Percentiles rank a stretch among this genome's conserved stretches.
Conservation (phyloP, 2,888 invertebrate species). For the Drosophila emarginata region DNA sequence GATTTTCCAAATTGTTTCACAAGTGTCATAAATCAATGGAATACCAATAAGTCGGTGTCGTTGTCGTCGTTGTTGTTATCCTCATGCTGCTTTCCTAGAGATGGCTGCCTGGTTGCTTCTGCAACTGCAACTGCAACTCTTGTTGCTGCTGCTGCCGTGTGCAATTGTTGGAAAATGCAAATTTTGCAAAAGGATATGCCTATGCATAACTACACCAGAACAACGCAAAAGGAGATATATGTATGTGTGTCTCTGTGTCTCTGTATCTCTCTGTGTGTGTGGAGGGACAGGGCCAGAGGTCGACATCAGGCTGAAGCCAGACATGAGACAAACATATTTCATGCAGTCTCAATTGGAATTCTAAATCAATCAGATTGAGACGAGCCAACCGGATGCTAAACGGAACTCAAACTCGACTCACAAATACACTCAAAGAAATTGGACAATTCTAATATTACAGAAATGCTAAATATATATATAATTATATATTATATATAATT, state of each 20-base stretch:
- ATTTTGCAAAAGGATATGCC: conserved; percentile 77
- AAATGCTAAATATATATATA: too few species aligned
- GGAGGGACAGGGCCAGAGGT: conserved; percentile 32
- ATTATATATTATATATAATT: too few species aligned
- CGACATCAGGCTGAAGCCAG: conserved; percentile 50
- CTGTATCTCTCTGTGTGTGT: conserved; percentile 15
- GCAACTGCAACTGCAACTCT: conserved; percentile 15
- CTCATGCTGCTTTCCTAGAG: conserved; percentile 24
- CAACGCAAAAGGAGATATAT: background rate
- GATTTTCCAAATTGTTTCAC: conserved; percentile 81
- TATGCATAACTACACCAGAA: conserved; percentile 61
- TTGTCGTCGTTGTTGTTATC: conserved; percentile 29
- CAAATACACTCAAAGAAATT: conserved; percentile 13
- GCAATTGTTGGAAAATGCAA: conserved; percentile 79
- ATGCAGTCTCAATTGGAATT: conserved; percentile 82
- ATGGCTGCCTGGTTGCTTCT: conserved; percentile 10
- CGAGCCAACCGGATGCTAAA: conserved; percentile 49
- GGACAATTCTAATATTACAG: too few species aligned
- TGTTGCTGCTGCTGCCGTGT: conserved; percentile 40
- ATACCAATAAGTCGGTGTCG: conserved; percentile 80
- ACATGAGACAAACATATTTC: conserved; percentile 78
- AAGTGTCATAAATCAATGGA: conserved; percentile 82
- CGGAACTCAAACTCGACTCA: conserved; percentile 23
- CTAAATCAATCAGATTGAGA: conserved; percentile 82
- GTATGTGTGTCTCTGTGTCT: conserved; percentile 20